A percentile compares a stretch with the other conserved stretches of the same genome.
Conservation (phyloP, 2,888 invertebrate genomes). For the Pseudococcus longispinus region DNA sequence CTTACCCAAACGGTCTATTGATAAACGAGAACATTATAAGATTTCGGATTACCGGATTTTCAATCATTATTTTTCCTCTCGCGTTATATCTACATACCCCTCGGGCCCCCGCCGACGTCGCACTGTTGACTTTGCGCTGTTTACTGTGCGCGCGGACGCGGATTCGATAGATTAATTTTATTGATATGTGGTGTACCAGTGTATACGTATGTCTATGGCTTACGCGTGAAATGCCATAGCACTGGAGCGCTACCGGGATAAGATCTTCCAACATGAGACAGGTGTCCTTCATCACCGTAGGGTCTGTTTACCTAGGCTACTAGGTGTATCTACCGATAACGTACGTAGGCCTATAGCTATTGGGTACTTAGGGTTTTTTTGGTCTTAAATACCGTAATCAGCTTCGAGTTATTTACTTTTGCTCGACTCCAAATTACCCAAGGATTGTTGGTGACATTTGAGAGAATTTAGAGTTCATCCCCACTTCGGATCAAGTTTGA, state of each 20-base stretch:
- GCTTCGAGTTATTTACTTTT: not conserved
- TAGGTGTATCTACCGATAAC: not conserved
- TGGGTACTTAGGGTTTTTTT: not conserved
- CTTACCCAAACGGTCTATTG: slow-evolving; percentile 24
- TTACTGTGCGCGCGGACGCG: not conserved
- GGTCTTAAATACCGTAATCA: not conserved
- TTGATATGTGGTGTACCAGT: not conserved
- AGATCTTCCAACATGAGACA: slow-evolving; percentile 7
- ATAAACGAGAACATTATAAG: slow-evolving; percentile 44
- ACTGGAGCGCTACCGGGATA: slow-evolving; percentile 30
- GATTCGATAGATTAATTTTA: slow-evolving; percentile 37
- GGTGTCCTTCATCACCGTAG: slow-evolving; percentile 15
- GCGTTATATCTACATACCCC: not conserved
- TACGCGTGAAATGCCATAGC: not conserved
- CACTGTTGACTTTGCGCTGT: not conserved
- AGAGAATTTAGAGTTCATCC: too few relatives aligned
- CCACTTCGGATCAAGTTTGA: too few relatives aligned
- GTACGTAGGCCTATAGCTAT: not conserved
- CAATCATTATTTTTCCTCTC: slow-evolving; percentile 25
- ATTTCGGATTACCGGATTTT: slow-evolving; percentile 45
- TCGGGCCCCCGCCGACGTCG: not conserved
- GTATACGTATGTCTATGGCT: not conserved
- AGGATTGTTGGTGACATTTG: too few relatives aligned
- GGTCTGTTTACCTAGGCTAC: not conserved
- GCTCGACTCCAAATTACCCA: too few relatives aligned